A percentile compares a stretch with the other conserved stretches of the same genome.
These are phyloP conservation scores for Bolborhynchus lineola DNA, from an alignment of 2,113 vertebrate species.

Conservation along the genomic window DNA sequence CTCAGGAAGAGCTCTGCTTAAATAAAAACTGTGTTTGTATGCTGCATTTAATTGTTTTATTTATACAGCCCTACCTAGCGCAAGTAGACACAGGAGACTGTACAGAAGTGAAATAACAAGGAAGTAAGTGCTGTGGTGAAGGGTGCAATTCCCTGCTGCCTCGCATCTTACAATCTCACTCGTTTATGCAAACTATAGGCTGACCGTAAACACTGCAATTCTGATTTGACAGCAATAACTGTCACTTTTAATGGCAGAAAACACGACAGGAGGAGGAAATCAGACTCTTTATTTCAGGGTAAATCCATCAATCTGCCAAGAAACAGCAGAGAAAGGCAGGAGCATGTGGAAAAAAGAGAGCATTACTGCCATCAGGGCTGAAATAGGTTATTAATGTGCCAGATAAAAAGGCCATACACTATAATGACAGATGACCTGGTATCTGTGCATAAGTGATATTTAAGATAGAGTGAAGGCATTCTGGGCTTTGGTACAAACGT, in stretches of 20 bases:
- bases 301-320: background rate
- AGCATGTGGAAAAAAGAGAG: background rate
- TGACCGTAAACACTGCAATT: background rate
- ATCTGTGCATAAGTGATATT: background rate
- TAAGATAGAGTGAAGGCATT: background rate
- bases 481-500: accelerated
- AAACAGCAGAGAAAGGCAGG: background rate
- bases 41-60: background rate
- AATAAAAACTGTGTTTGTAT: background rate
- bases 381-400: background rate
- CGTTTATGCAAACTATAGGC: background rate
- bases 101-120: background rate
- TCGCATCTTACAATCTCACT: background rate
- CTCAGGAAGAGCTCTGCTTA: background rate
- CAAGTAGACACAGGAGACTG: background rate
- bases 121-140: background rate
- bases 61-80: background rate
- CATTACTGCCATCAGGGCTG: background rate
- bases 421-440: background rate
- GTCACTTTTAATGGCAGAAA: background rate
- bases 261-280: background rate
- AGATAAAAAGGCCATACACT: background rate
- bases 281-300: background rate
- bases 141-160: background rate
- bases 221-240: slow-evolving; percentile 16